These are phyloP conservation scores for Dallia pectoralis DNA, from an alignment of 2,797 vertebrate genomes.

Conservation along the genomic window DNA sequence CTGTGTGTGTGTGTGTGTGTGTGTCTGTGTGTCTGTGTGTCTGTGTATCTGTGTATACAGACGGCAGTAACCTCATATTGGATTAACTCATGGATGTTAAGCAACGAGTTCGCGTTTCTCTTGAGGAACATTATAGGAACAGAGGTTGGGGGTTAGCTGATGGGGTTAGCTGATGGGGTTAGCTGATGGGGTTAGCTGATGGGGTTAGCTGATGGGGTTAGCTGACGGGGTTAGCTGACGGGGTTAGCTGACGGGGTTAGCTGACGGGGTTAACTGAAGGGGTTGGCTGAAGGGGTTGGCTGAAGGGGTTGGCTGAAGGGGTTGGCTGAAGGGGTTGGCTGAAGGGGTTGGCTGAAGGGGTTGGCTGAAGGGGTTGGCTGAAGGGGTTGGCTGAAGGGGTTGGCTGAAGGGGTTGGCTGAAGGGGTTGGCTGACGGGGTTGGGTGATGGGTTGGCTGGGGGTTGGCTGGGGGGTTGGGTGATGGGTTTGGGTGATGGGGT, in stretches of 20 bases:
- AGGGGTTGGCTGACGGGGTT: not conserved
- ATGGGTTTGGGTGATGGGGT: too few species aligned
- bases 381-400: too few species aligned
- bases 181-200: not conserved
- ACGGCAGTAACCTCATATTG: not conserved
- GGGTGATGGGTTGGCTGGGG: too few species aligned
- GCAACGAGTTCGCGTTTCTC: not conserved
- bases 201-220: not conserved
- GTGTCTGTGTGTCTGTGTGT: not conserved
- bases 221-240: not conserved
- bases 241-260: too few species aligned
- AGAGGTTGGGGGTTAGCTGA: not conserved
- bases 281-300: too few species aligned
- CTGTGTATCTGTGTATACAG: not conserved
- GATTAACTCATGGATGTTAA: not conserved
- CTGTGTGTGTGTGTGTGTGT: not conserved
- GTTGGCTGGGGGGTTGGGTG: not conserved
- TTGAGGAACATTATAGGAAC: not conserved
- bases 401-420: too few species aligned
- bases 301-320: too few species aligned
- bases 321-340: too few species aligned
- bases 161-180: not conserved
- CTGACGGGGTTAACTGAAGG: too few species aligned
- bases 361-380: too few species aligned
- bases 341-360: too few species aligned